Conservation (phyloP, 2,797 vertebrate species). For the Poecile montanus region DNA sequence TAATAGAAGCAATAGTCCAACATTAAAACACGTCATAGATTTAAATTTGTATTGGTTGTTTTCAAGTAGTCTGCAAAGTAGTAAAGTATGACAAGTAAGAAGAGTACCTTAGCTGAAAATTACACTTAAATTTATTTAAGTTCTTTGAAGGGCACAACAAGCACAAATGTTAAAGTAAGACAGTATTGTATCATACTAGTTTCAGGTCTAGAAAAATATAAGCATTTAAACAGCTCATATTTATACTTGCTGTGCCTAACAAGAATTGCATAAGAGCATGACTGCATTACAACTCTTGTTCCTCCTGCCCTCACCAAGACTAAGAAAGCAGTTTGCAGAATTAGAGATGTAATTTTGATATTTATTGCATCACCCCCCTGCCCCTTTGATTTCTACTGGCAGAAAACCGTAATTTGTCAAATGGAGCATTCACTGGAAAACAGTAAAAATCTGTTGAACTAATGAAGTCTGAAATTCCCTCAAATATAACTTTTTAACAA, state of each 20-base stretch:
- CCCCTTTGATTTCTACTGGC: not conserved
- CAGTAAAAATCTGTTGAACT: not conserved
- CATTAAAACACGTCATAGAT: not conserved
- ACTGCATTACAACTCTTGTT: not conserved
- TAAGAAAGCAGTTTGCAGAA: not conserved
- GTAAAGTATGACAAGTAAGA: not conserved
- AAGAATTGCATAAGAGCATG: not conserved
- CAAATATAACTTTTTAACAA: not conserved
- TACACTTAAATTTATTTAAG: not conserved
- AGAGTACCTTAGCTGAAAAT: not conserved
- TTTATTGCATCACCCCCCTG: not conserved
- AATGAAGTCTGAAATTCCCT: not conserved
- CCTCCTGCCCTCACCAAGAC: not conserved
- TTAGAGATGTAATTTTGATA: not conserved
- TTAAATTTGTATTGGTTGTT: not conserved
- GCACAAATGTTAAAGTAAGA: not conserved
- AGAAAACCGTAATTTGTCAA: not conserved
- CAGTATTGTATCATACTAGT: not conserved
- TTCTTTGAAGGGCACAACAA: not conserved
- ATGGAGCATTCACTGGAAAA: not conserved
- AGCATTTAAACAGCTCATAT: not conserved
- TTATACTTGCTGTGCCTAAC: not conserved
- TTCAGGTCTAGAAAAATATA: not conserved
- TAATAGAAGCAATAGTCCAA: not conserved
- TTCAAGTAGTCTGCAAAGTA: not conserved